phyloP scores from a whole-genome alignment of 2,888 invertebrate genomes.

The Emmelina monodactyla region DNA sequence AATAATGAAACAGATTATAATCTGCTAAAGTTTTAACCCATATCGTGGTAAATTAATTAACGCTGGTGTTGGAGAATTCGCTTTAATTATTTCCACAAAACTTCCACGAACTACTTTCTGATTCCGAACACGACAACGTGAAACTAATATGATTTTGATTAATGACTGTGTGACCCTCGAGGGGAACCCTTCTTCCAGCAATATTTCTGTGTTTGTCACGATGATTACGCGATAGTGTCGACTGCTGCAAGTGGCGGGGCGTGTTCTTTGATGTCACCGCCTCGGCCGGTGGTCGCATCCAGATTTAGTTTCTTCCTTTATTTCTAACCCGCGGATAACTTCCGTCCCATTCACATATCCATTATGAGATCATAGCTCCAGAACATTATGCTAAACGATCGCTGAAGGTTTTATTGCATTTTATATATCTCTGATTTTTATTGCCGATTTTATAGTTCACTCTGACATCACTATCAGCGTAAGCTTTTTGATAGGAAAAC shows the following conservation, averaged over 20 bases:
- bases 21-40: not conserved
- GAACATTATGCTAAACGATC: slow-evolving; percentile 33
- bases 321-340: slow-evolving; percentile 36
- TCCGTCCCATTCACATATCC: slow-evolving; percentile 42
- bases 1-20: not conserved
- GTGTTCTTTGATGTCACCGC: slow-evolving; percentile 48
- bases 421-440: too few species aligned
- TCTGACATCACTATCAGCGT: too few species aligned
- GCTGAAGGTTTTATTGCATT: slow-evolving; percentile 24
- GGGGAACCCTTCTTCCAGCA: slow-evolving; percentile 27
- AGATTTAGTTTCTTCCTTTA: slow-evolving; percentile 41
- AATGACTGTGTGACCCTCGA: slow-evolving; percentile 28
- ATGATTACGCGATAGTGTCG: slow-evolving; percentile 35
- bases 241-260: slow-evolving; percentile 20
- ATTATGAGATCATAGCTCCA: slow-evolving; percentile 34
- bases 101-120: not conserved
- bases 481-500: too few species aligned
- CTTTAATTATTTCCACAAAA: not conserved
- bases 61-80: not conserved
- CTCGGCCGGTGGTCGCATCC: slow-evolving; percentile 53
- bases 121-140: slow-evolving; percentile 1
- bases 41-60: not conserved
- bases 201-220: slow-evolving; percentile 36
- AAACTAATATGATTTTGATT: slow-evolving; percentile 28
- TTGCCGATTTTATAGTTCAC: too few species aligned